phyloP scores from a whole-genome alignment of 2,797 vertebrate genomes.

The Myripristis jacobus region DNA sequence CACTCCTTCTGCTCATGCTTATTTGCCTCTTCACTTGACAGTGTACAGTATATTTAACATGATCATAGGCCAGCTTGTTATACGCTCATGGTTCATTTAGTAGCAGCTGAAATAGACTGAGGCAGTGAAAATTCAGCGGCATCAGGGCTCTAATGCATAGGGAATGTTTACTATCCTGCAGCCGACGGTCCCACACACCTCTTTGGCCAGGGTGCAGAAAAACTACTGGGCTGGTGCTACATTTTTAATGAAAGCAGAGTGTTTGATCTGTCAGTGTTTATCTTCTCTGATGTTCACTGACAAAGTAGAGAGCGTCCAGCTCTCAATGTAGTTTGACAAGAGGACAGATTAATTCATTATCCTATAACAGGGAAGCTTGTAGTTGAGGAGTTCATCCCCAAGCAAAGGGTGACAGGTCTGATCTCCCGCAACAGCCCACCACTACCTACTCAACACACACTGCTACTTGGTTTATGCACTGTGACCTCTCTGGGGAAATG shows the following conservation, averaged over 20 bases:
- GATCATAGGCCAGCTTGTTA: constrained; percentile 51
- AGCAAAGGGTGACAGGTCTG: constrained; percentile 29
- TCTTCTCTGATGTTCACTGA: constrained; percentile 73
- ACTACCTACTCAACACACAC: constrained; percentile 2
- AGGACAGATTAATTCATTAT: constrained; percentile 76
- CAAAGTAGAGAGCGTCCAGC: constrained; percentile 56
- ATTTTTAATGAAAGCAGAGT: constrained; percentile 76
- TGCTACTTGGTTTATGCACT: constrained; percentile 5
- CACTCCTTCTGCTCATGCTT: constrained; percentile 34
- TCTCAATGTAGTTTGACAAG: constrained; percentile 58
- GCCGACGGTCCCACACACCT: constrained; percentile 61
- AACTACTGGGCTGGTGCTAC: constrained; percentile 58
- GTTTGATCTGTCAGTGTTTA: constrained; percentile 78
- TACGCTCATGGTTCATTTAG: constrained; percentile 52
- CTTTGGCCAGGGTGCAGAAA: constrained; percentile 61
- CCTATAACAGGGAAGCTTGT: constrained; percentile 53
- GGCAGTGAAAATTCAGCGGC: constrained; percentile 54
- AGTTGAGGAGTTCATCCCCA: constrained; percentile 63
- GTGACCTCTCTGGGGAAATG: constrained; percentile 41
- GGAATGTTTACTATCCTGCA: constrained; percentile 43
- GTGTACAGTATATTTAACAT: constrained; percentile 58
- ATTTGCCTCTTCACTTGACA: constrained; percentile 39
- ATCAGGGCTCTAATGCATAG: constrained; percentile 48
- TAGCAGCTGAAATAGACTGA: constrained; percentile 56
- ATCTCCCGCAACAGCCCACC: constrained; percentile 13